Evolutionary conservation across 2,113 vertebrate genomes (phyloP).

Genomic region (Cyprinodon variegatus): DNA sequence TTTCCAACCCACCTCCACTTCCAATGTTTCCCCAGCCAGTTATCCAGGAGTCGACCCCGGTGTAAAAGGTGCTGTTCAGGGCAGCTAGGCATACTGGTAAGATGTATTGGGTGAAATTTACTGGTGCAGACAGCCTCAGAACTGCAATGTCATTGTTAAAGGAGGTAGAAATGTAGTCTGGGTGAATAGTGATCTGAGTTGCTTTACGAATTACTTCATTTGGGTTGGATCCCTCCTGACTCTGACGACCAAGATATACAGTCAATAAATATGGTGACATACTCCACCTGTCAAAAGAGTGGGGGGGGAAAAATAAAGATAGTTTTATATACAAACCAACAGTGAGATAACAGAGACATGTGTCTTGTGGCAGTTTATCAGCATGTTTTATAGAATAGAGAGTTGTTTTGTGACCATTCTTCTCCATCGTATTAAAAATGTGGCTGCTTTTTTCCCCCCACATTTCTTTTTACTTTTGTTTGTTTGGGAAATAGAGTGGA

Average conservation of each 20-base stretch:
- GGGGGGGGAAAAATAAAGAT: too few species aligned
- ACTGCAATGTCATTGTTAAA: slow-evolving; percentile 78
- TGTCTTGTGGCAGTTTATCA: too few species aligned
- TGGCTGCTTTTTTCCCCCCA: too few species aligned
- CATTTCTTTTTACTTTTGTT: too few species aligned
- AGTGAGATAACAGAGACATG: too few species aligned
- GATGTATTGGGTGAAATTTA: slow-evolving; percentile 70
- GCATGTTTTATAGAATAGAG: too few species aligned
- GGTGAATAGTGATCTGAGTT: slow-evolving; percentile 54
- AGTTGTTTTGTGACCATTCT: too few species aligned
- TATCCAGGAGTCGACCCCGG: slow-evolving; percentile 72
- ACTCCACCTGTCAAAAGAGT: not conserved
- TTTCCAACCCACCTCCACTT: slow-evolving; percentile 64
- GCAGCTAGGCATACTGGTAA: slow-evolving; percentile 80
- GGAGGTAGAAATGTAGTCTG: slow-evolving; percentile 25
- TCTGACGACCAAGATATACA: slow-evolving; percentile 49
- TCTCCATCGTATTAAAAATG: too few species aligned
- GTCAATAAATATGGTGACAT: fast-evolving
- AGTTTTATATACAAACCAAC: too few species aligned
- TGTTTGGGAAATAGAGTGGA: too few species aligned
- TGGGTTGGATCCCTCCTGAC: slow-evolving; percentile 3
- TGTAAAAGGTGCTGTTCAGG: slow-evolving; percentile 66
- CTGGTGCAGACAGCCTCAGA: slow-evolving; percentile 56
- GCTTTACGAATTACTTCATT: slow-evolving; percentile 8
- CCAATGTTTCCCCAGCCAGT: slow-evolving; percentile 83